A percentile compares a stretch with the other conserved stretches of the same genome.
Conservation (phyloP, 30 jellyfish, hydroid and myxozoan species). For the Hydractinia echinata region DNA sequence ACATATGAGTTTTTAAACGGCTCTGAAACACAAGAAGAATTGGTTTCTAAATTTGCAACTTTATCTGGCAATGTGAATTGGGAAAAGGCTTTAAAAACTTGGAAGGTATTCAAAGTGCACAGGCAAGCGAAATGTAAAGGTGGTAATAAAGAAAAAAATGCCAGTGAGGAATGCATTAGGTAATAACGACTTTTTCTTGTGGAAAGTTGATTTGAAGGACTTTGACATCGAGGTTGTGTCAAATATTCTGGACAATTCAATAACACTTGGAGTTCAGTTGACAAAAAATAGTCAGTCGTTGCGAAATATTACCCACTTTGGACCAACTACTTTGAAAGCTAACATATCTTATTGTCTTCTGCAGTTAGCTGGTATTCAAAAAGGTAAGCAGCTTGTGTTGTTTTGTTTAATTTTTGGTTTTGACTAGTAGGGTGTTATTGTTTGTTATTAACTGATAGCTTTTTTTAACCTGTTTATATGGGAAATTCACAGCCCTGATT, state of each 20-base stretch:
- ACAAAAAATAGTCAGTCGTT: slow-evolving; percentile 66
- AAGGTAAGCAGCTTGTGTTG: slow-evolving; percentile 39
- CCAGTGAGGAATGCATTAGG: slow-evolving; percentile 27
- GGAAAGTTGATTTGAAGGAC: slow-evolving; percentile 72
- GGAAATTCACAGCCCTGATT: too few relatives aligned
- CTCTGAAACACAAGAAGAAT: slow-evolving; percentile 32
- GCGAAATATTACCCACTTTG: slow-evolving; percentile 69
- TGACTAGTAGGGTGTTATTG: too few relatives aligned
- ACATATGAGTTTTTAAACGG: slow-evolving; percentile 33
- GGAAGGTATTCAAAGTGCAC: slow-evolving; percentile 38
- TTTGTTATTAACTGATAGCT: too few relatives aligned
- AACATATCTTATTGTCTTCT: slow-evolving; percentile 66
- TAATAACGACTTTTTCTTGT: slow-evolving; percentile 47
- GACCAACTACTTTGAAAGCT: slow-evolving; percentile 84
- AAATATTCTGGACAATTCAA: slow-evolving; percentile 36
- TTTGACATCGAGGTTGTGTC: slow-evolving; percentile 65
- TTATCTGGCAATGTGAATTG: slow-evolving; percentile 36
- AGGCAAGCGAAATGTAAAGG: background rate
- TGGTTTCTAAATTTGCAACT: slow-evolving; percentile 36
- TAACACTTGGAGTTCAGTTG: slow-evolving; percentile 63
- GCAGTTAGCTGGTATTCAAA: slow-evolving; percentile 50
- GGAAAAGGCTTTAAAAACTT: slow-evolving; percentile 48
- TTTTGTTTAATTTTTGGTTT: background rate
- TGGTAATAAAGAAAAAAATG: background rate
- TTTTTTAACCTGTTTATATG: too few relatives aligned